Base-by-base conservation (phyloP, 2,113 vertebrate genomes). In the Myrmecobius fasciatus region DNA sequence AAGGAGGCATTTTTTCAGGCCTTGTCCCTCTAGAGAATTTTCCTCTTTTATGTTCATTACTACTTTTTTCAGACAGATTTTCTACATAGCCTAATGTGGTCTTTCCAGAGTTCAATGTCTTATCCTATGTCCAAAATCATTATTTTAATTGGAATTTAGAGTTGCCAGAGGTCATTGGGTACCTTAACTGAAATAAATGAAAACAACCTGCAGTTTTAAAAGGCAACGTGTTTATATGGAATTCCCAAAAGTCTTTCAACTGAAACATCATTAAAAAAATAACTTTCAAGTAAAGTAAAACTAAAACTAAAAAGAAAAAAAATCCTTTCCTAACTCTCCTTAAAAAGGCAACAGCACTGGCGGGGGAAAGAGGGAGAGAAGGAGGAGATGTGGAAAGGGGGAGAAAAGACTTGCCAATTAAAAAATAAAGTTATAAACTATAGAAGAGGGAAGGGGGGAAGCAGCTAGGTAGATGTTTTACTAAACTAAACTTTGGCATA, bases 201-300 rank as follows among this genome's bases (percentile, higher is more conserved):
- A 98, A 98, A 98, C 96, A 97, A 96, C 56, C 95, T 97, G 96
- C 97, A 95, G 60, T 97, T 97, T 95, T 97, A 96, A 97, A 97
- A 98, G 97, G 97, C 97, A 95, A 97, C 94, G 95, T 98, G 96
- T 97, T 98, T 97, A 97, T 97, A 95, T 97, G 97, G 51, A 95
- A 97, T 95, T 97, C 96, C 94, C 96, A 95, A 43, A 93, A 97
- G 93, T 93, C 91, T 91, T 91, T 97, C 96, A 94, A 97, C 95
- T 92, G 96, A 97, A 96, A 97, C 93, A 97, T 97, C 98, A 96
- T 97, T 83, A 43, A 43, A n/a, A 83, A n/a, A 60, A 98, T 98
- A 98, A 96, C 97, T 93, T 97, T 96, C 97, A 98, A 97, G 98
- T 97, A 97, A 97, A 98, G 94, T 93, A 97, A 96, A 96, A 97